A percentile compares a stretch with the other conserved stretches of the same genome.
These are phyloP conservation scores for Craterocephalus amniculus DNA, from an alignment of 2,797 vertebrate genomes.

Conservation along the genomic window DNA sequence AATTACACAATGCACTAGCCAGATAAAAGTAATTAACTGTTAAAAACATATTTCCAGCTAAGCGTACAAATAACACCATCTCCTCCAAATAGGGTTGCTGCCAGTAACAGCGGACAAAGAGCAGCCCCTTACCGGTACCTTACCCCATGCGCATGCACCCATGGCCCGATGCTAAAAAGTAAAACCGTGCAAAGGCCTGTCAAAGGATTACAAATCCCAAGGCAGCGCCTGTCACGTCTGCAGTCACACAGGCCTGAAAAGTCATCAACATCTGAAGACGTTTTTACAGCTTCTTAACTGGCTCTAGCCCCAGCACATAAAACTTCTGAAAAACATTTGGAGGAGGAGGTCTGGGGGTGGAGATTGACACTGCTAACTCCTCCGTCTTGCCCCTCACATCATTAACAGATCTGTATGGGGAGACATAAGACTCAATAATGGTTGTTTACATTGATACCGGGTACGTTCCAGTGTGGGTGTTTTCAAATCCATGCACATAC, in stretches of 20 bases:
- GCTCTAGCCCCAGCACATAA: conserved; percentile 74
- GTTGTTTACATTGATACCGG: background rate
- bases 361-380: conserved; percentile 44
- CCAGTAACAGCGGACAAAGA: conserved; percentile 39
- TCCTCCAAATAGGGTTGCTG: conserved; percentile 11
- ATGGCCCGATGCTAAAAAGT: conserved; percentile 44
- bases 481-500: background rate
- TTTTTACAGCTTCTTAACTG: conserved; percentile 79
- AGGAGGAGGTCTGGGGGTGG: conserved; percentile 56
- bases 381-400: conserved; percentile 27
- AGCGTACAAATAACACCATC: conserved; percentile 21
- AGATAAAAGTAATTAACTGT: background rate
- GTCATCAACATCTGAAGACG: conserved; percentile 78
- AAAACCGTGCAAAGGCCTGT: conserved; percentile 54
- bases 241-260: conserved; percentile 75
- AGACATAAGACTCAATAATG: background rate
- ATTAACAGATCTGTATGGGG: conserved; percentile 33
- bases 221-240: conserved; percentile 60
- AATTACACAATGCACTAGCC: conserved; percentile 7
- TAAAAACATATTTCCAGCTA: background rate
- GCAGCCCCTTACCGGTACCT: conserved; percentile 16
- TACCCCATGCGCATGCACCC: conserved; percentile 15
- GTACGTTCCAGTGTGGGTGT: background rate
- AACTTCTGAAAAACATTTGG: conserved; percentile 74
- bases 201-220: conserved; percentile 69